Percentiles rank a stretch among this genome's conserved stretches.
Conservation (phyloP, 2,113 vertebrate genomes). For the rabbit (Oryctolagus cuniculus) region DNA sequence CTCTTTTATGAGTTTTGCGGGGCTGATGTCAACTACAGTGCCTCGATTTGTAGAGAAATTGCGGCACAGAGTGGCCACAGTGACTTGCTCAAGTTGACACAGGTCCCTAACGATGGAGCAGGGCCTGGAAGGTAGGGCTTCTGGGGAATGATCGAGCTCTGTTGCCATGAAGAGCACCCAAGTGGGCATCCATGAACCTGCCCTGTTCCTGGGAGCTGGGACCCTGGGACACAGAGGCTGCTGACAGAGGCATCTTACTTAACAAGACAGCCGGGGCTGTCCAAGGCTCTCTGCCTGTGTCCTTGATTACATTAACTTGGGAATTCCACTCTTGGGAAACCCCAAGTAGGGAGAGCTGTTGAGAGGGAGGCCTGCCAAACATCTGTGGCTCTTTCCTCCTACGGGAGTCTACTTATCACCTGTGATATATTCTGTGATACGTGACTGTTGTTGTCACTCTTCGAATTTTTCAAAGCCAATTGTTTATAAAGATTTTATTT, state of each 20-base stretch:
- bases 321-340: background rate
- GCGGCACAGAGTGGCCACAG: background rate
- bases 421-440: too few species aligned
- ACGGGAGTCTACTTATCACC: background rate
- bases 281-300: background rate
- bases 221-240: background rate
- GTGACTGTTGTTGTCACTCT: background rate
- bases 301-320: background rate
- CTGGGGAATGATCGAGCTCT: background rate
- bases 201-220: background rate
- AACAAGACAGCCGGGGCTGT: background rate
- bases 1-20: background rate
- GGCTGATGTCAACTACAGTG: background rate
- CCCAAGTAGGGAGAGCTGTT: background rate
- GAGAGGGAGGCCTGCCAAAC: background rate
- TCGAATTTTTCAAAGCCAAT: background rate
- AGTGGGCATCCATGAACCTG: background rate
- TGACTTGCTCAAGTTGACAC: background rate
- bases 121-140: background rate
- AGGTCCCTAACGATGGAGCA: background rate
- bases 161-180: background rate
- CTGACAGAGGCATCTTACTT: too few species aligned
- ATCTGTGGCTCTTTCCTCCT: background rate
- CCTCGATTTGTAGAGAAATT: background rate
- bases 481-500: background rate